Evolutionary conservation across 2,888 invertebrate species (phyloP), one percentile per base, ranked within the genome.

Genomic region (Drosophila acutilabella): DNA sequence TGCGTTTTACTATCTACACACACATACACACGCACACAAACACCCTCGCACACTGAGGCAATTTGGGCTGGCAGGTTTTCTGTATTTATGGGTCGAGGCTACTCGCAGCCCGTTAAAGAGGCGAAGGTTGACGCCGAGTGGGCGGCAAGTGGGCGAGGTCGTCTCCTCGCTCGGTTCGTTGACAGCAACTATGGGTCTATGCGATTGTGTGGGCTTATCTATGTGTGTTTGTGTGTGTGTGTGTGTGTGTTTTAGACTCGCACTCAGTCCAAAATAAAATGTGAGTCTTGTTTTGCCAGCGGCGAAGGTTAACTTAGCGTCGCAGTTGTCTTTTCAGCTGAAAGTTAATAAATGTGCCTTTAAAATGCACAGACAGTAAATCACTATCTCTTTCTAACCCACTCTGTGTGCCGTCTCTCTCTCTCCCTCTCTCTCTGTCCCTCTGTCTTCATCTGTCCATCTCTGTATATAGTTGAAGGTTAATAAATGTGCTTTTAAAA

Each of bases 31-130:
- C 36, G 52, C 44, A 58, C 58, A 57, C 44, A 53, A 23, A 38
- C 20, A 20, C 36, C 33, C 50, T 47, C 48, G 41, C 56, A 71
- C 56, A 33, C 20, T 40, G n/a, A 62, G 51, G 47, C 48, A 42
- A 47, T 64, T 70, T 64, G 60, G 69, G 62, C 64, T 73, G 68
- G 50, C 64, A 62, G 60, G 58, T 64, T 68, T 72, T 67, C 71
- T 66, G 66, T 78, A 81, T 85, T 85, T 89, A 89, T 89, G 89
- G 85, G 85, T 85, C 85, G 85, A 85, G 85, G 85, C 88, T 85
- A 74, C 70, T 72, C 62, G 62, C 58, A 70, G 70, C 66, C 74
- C 58, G 78, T 72, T 77, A 59, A 70, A 66, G 69, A 64, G 68
- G 64, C 78, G 85, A 81, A 78, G 88, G 88, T 66, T 80, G 72